These are phyloP conservation scores for Acanthurus tractus DNA, from an alignment of 2,797 vertebrate genomes.

Conservation along the genomic window DNA sequence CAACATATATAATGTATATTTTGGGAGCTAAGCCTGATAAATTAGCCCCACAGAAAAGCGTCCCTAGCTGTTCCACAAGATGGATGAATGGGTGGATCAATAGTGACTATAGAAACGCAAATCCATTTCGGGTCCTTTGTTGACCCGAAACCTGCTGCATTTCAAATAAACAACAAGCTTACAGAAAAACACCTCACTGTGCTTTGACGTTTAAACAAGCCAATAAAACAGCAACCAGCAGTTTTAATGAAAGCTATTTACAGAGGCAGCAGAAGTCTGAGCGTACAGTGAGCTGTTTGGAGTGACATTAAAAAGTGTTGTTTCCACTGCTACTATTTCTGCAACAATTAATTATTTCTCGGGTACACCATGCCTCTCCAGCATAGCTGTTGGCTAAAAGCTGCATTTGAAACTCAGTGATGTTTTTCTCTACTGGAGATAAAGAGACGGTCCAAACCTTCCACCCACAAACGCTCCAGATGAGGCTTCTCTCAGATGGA, in stretches of 20 bases:
- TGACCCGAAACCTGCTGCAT: neutral
- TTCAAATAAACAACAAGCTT: slow-evolving; percentile 14
- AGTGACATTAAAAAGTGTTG: neutral
- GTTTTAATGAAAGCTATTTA: slow-evolving; percentile 18
- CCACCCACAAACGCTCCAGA: slow-evolving; percentile 3
- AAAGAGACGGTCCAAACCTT: neutral
- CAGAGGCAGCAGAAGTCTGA: neutral
- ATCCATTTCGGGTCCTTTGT: slow-evolving; percentile 12
- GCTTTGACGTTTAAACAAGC: neutral
- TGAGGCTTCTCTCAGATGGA: slow-evolving; percentile 1
- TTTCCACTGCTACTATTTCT: neutral
- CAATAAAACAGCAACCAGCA: neutral
- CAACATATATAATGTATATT: slow-evolving; percentile 8
- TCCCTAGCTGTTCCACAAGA: neutral
- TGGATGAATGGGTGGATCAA: slow-evolving; percentile 1
- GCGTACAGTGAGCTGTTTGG: neutral
- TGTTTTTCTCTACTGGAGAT: slow-evolving; percentile 5
- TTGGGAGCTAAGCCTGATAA: neutral
- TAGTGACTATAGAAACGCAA: slow-evolving; percentile 7
- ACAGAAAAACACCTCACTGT: neutral
- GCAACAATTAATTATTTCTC: slow-evolving; percentile 2
- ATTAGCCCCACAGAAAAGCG: neutral
- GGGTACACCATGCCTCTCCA: neutral
- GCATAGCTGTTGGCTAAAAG: slow-evolving; percentile 4
- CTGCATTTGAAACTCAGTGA: slow-evolving; percentile 1